Percentiles rank a stretch among this genome's conserved stretches.
These are phyloP conservation scores for Colossoma macropomum DNA, from an alignment of 2,113 vertebrate genomes.

Conservation along the genomic window DNA sequence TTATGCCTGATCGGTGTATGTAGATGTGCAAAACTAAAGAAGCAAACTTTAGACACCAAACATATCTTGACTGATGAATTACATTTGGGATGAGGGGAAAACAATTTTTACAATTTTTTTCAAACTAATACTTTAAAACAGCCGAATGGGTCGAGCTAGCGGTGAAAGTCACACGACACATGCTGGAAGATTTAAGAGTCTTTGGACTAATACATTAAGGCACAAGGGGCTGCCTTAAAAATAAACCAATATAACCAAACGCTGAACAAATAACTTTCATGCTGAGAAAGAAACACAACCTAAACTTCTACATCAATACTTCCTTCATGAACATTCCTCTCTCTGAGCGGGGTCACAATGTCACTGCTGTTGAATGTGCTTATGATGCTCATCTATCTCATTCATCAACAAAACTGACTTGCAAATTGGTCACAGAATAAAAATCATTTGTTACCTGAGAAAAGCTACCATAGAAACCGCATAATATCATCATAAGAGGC, in stretches of 20 bases:
- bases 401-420: slow-evolving; percentile 52
- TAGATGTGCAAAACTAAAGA: no score
- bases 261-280: neutral
- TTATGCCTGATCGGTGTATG: no score
- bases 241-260: no score
- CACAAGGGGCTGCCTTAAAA: neutral
- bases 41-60: no score
- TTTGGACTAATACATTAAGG: no score
- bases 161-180: no score
- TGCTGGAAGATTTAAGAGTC: no score
- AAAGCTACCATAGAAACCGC: slow-evolving; percentile 59
- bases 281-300: neutral
- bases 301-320: neutral
- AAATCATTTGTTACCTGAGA: slow-evolving; percentile 59
- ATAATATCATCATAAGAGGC: slow-evolving; percentile 54
- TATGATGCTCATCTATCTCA: neutral
- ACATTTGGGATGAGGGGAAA: no score
- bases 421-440: slow-evolving; percentile 44
- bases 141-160: no score
- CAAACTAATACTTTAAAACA: no score
- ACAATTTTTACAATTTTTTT: no score
- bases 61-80: no score
- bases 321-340: neutral
- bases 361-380: neutral
- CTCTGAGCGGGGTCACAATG: neutral